Percentiles rank a stretch among this genome's conserved stretches.
Evolutionary conservation across 1,140 invertebrate genomes (phyloP).

Genomic region (Eciton burchellii): DNA sequence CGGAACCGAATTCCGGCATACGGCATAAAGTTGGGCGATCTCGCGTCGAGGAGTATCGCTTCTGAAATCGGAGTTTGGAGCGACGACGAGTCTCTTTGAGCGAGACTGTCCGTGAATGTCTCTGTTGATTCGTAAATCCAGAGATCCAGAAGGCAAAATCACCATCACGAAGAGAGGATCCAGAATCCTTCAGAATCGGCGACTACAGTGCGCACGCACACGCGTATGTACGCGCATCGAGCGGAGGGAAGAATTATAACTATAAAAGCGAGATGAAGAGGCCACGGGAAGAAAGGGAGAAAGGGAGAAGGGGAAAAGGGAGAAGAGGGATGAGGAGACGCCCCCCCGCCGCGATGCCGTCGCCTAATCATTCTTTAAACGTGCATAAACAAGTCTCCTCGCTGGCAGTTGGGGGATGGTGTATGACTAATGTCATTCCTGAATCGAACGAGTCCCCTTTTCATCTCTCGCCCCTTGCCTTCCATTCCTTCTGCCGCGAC

Average conservation of each 20-base stretch:
- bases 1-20: no score
- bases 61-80: not conserved
- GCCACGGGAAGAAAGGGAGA: slow-evolving; percentile 21
- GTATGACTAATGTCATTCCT: slow-evolving; percentile 85
- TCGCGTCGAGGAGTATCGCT: no score
- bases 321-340: slow-evolving; percentile 72
- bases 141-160: slow-evolving; percentile 37
- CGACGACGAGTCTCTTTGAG: not conserved
- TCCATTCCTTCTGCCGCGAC: slow-evolving; percentile 28
- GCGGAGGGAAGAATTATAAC: slow-evolving; percentile 52
- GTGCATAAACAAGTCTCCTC: slow-evolving; percentile 84
- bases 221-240: slow-evolving; percentile 20
- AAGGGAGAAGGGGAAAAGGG: no score
- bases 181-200: no score
- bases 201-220: no score
- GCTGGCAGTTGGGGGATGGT: slow-evolving; percentile 72
- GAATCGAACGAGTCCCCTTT: slow-evolving; percentile 70
- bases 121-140: not conserved
- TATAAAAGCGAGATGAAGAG: slow-evolving; percentile 52
- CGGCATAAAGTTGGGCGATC: no score
- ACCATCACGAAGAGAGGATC: no score
- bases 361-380: slow-evolving; percentile 86
- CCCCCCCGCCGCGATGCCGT: slow-evolving; percentile 81
- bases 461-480: slow-evolving; percentile 58
- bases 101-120: no score